A percentile compares a stretch with the other conserved stretches of the same genome.
phyloP scores from a whole-genome alignment of 2,888 invertebrate genomes.

The Hypomecis punctinalis region DNA sequence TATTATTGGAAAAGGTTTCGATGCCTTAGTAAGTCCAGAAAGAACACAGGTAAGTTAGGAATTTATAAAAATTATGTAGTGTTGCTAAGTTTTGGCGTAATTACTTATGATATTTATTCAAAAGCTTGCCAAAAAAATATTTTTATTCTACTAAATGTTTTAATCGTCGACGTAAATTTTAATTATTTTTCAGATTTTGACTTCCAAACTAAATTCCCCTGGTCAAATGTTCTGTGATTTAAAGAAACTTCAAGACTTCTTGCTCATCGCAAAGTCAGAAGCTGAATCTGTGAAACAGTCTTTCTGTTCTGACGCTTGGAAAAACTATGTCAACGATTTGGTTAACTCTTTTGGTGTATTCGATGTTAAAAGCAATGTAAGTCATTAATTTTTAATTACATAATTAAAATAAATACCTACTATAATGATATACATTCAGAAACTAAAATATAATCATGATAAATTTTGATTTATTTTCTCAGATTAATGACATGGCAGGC shows the following conservation, averaged over 20 bases:
- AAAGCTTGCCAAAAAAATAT: no score
- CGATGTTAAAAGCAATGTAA: constrained; percentile 73
- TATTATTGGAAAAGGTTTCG: constrained; percentile 67
- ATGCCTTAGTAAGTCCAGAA: constrained; percentile 75
- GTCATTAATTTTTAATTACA: no score
- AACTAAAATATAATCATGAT: no score
- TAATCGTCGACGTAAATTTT: background rate
- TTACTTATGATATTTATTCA: no score
- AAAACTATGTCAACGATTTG: constrained; percentile 68
- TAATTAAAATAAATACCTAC: background rate
- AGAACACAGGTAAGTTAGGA: constrained; percentile 67
- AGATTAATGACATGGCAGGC: constrained; percentile 80
- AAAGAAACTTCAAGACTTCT: constrained; percentile 65
- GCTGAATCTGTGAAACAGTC: constrained; percentile 58
- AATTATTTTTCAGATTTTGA: constrained; percentile 64
- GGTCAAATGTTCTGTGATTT: constrained; percentile 76
- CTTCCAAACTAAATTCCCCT: constrained; percentile 68
- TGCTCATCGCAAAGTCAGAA: constrained; percentile 59
- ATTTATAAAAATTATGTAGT: background rate
- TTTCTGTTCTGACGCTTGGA: constrained; percentile 73
- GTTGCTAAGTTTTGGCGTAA: background rate
- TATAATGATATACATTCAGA: background rate
- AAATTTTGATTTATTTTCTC: constrained; percentile 6
- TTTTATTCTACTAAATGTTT: no score
- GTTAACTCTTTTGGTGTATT: constrained; percentile 71